phyloP scores from a whole-genome alignment of 2,888 invertebrate genomes.

The Agonopterix subpropinquella region DNA sequence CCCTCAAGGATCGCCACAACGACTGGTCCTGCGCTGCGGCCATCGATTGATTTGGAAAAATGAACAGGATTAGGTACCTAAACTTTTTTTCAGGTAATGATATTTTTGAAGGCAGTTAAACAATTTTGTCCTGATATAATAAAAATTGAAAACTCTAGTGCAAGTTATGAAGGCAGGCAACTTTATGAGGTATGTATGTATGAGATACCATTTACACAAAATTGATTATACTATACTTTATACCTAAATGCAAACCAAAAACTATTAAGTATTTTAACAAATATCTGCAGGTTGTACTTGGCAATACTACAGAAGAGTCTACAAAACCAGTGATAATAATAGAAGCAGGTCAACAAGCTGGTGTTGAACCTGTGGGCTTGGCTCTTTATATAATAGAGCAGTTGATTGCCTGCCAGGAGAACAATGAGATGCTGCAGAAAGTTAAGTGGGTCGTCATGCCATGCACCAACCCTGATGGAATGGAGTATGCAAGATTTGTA shows the following conservation, averaged over 20 bases:
- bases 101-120: conserved; percentile 46
- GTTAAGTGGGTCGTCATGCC: conserved; percentile 56
- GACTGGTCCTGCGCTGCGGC: too few relatives aligned
- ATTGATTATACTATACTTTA: background rate
- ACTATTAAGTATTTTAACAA: too few relatives aligned
- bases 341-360: conserved; percentile 57
- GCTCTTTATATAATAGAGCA: conserved; percentile 52
- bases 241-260: too few relatives aligned
- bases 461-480: conserved; percentile 55
- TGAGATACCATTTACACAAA: background rate
- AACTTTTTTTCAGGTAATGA: conserved; percentile 36
- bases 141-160: conserved; percentile 15
- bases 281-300: too few relatives aligned
- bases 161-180: conserved; percentile 39
- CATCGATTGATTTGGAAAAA: too few relatives aligned
- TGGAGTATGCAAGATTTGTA: conserved; percentile 49
- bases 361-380: conserved; percentile 36
- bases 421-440: conserved; percentile 34
- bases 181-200: conserved; percentile 44
- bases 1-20: too few relatives aligned
- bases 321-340: conserved; percentile 42
- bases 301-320: too few relatives aligned
- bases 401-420: conserved; percentile 49
- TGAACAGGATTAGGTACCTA: too few relatives aligned
- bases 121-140: conserved; percentile 36